Evolutionary conservation across 35 echinoderm and acorn worm genomes (phyloP).

Genomic region (Apostichopus japonicus): DNA sequence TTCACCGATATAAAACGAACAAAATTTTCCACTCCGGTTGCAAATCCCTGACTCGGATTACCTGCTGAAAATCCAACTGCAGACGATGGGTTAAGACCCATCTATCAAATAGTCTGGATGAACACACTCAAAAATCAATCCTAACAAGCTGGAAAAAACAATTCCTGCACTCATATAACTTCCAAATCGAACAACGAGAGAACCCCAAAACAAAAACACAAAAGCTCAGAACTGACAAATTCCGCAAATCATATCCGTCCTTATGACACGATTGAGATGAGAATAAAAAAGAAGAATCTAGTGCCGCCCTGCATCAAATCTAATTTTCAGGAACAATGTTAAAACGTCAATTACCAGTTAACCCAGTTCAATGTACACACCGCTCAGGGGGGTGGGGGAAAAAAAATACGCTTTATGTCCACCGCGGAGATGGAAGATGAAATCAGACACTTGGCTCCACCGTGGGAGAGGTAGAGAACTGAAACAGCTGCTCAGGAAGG

Average conservation of each 20-base stretch:
- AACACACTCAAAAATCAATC: neutral
- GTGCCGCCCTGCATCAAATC: slow-evolving; percentile 18
- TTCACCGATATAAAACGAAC: neutral
- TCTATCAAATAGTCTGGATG: neutral
- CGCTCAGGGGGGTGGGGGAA: neutral
- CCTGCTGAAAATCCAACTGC: neutral
- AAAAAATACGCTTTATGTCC: neutral
- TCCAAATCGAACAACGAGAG: neutral
- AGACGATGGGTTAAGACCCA: neutral
- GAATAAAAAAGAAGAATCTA: neutral
- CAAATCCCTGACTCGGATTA: neutral
- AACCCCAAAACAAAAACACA: neutral
- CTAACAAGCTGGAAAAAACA: neutral
- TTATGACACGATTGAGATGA: neutral
- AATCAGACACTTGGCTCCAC: neutral
- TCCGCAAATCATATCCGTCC: neutral
- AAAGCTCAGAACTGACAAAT: neutral
- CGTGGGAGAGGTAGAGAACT: neutral
- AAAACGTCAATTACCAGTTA: slow-evolving; percentile 51
- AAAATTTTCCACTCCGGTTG: neutral
- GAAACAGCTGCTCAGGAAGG: slow-evolving; percentile 38
- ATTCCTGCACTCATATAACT: neutral
- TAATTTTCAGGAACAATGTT: slow-evolving; percentile 37
- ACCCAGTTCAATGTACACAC: slow-evolving; percentile 9
- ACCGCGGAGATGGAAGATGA: neutral